Evolutionary conservation across 2,113 vertebrate genomes (phyloP).

Genomic region (Psettodes erumei): DNA sequence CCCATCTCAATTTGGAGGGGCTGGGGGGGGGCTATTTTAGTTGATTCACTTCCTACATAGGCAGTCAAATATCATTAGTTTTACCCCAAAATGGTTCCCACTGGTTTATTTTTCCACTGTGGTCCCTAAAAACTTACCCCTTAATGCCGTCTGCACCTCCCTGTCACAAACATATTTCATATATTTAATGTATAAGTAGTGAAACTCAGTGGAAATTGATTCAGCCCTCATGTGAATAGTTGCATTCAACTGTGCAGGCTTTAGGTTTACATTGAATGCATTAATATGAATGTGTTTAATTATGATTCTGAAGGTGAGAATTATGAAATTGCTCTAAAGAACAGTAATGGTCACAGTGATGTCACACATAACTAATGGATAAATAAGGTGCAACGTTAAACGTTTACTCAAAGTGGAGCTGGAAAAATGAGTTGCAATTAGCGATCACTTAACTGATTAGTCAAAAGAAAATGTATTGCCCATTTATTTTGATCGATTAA

Average conservation of each 20-base stretch:
- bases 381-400: too few species aligned
- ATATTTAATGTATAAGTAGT: slow-evolving; percentile 12
- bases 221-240: not conserved
- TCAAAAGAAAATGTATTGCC: too few species aligned
- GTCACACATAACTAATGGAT: not conserved
- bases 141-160: slow-evolving; percentile 12
- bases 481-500: too few species aligned
- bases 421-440: not conserved
- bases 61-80: slow-evolving; percentile 68
- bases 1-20: slow-evolving; percentile 56
- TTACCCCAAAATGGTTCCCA: slow-evolving; percentile 37
- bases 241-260: not conserved
- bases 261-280: too few species aligned
- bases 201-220: slow-evolving; percentile 21
- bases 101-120: slow-evolving; percentile 59
- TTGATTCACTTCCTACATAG: slow-evolving; percentile 67
- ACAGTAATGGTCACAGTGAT: too few species aligned
- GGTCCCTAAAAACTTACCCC: slow-evolving; percentile 49
- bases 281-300: not conserved
- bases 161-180: slow-evolving; percentile 22
- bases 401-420: not conserved
- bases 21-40: slow-evolving; percentile 41
- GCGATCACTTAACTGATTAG: not conserved
- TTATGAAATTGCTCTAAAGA: too few species aligned
- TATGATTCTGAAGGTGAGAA: not conserved